Percentiles rank a stretch among this genome's conserved stretches.
phyloP scores from a whole-genome alignment of 2,113 vertebrate genomes.

The Ancistrus triradiatus region DNA sequence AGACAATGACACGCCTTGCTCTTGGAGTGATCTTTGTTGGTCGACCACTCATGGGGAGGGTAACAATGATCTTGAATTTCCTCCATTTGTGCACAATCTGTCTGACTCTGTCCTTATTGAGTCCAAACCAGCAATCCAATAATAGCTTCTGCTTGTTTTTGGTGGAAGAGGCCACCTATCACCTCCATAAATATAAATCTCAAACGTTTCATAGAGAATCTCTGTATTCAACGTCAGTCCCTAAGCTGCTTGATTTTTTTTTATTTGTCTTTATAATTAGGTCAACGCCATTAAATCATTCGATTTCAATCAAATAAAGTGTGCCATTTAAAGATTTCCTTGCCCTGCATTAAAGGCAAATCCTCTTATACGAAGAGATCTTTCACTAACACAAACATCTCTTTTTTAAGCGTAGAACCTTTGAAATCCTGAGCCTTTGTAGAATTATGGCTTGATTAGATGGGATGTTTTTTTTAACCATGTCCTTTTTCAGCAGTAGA shows the following conservation, averaged over 20 bases:
- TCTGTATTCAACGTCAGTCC: neutral
- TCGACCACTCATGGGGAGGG: too few relatives aligned
- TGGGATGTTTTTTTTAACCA: neutral
- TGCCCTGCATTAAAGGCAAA: neutral
- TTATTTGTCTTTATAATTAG: neutral
- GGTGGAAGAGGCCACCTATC: too few relatives aligned
- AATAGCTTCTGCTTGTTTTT: too few relatives aligned
- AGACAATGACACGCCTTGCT: too few relatives aligned
- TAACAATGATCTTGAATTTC: too few relatives aligned
- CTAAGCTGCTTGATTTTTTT: neutral
- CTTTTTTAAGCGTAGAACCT: neutral
- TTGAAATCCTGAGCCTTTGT: constrained; percentile 14
- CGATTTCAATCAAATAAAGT: neutral
- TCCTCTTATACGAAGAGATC: neutral
- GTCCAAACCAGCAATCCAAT: too few relatives aligned
- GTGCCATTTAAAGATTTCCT: neutral
- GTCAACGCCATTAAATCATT: neutral
- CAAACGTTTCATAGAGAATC: too few relatives aligned
- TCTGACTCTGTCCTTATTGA: too few relatives aligned
- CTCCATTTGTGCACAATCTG: too few relatives aligned
- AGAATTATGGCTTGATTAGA: constrained; percentile 21
- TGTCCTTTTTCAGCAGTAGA: constrained; percentile 22
- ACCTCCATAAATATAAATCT: too few relatives aligned
- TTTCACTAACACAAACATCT: neutral
- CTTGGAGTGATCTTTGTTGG: too few relatives aligned